Evolutionary conservation across 2,797 vertebrate species (phyloP).

Genomic region (Sebastes oblongus): DNA sequence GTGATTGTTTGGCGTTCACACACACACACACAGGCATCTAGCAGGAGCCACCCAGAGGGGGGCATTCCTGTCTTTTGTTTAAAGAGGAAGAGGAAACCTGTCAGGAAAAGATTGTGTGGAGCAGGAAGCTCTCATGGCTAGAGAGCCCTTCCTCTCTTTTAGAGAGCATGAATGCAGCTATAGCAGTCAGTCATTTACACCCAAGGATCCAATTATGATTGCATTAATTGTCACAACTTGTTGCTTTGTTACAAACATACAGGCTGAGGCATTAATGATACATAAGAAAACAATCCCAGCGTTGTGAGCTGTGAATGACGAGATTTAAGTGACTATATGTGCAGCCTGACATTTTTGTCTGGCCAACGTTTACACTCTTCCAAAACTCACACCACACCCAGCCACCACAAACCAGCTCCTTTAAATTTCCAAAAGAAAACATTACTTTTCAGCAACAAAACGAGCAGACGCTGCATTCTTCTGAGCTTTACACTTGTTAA

Average conservation of each 20-base stretch:
- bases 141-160: slow-evolving; percentile 88
- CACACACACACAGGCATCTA: slow-evolving; percentile 50
- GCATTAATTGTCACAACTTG: slow-evolving; percentile 43
- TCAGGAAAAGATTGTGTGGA: slow-evolving; percentile 95
- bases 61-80: slow-evolving; percentile 90
- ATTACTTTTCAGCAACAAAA: slow-evolving; percentile 43
- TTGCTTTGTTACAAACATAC: slow-evolving; percentile 36
- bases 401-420: slow-evolving; percentile 73
- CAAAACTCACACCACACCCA: slow-evolving; percentile 82
- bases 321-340: slow-evolving; percentile 59
- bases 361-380: slow-evolving; percentile 66
- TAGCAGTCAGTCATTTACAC: slow-evolving; percentile 85
- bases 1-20: slow-evolving; percentile 72
- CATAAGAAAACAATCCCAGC: slow-evolving; percentile 30
- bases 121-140: slow-evolving; percentile 94
- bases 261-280: neutral
- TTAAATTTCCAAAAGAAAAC: slow-evolving; percentile 67
- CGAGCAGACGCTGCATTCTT: slow-evolving; percentile 45
- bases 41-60: slow-evolving; percentile 67
- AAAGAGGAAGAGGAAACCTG: slow-evolving; percentile 95
- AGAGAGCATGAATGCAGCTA: slow-evolving; percentile 84
- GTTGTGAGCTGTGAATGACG: slow-evolving; percentile 52
- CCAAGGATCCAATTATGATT: slow-evolving; percentile 57
- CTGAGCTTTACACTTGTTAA: slow-evolving; percentile 51
- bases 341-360: slow-evolving; percentile 71